Percentiles rank a stretch among this genome's conserved stretches.
phyloP scores from a whole-genome alignment of 1,140 invertebrate species.

The Drosophila seguyi region DNA sequence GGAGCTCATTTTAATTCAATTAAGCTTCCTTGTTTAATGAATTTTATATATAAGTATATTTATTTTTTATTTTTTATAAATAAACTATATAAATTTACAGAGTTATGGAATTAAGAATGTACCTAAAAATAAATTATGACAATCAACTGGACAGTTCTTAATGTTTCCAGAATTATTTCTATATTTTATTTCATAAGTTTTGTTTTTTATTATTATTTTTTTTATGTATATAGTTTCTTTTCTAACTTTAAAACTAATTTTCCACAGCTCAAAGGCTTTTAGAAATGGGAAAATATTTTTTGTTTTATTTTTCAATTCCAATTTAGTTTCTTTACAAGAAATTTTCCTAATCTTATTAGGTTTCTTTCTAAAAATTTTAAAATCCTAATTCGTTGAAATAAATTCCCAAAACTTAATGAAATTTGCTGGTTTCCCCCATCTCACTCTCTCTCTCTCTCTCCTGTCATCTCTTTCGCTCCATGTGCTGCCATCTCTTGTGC shows the following conservation, averaged over 20 bases:
- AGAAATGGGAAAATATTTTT: too few relatives aligned
- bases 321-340: neutral
- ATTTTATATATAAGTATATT: neutral
- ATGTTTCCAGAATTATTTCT: neutral
- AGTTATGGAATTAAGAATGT: too few relatives aligned
- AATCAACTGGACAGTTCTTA: neutral
- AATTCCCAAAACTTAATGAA: neutral
- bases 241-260: too few relatives aligned
- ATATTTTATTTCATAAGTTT: neutral
- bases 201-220: too few relatives aligned
- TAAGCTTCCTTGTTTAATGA: neutral
- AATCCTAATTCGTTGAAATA: neutral
- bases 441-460: neutral
- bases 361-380: neutral
- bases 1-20: neutral
- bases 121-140: too few relatives aligned
- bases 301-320: neutral
- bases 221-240: too few relatives aligned
- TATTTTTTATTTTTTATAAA: neutral
- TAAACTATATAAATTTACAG: neutral
- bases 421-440: too few relatives aligned
- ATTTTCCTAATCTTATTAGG: neutral
- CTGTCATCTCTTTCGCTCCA: neutral
- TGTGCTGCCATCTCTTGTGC: constrained; percentile 18
- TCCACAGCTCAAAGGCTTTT: too few relatives aligned